phyloP scores from a whole-genome alignment of 1,140 invertebrate species.

The Eumaeus atala region DNA sequence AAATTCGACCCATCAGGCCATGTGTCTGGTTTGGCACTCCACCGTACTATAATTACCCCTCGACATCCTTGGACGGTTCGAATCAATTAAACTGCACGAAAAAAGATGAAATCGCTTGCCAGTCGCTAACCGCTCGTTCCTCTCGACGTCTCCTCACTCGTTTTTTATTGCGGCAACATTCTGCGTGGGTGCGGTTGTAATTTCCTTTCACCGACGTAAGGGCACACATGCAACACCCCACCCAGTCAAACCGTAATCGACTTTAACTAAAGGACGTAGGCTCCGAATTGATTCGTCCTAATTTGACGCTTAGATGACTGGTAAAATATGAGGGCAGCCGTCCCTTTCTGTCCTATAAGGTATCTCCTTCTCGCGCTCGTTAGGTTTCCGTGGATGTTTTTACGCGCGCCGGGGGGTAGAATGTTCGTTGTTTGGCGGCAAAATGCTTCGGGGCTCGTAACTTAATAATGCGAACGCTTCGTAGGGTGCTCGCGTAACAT shows the following conservation, averaged over 20 bases:
- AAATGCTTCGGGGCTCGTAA: conserved; percentile 71
- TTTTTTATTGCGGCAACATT: conserved; percentile 74
- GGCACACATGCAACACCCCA: conserved; percentile 66
- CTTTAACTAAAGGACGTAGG: conserved; percentile 24
- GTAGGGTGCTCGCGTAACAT: conserved; percentile 57
- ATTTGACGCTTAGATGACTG: conserved; percentile 57
- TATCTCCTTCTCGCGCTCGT: conserved; percentile 50
- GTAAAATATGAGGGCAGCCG: conserved; percentile 67
- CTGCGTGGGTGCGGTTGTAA: conserved; percentile 74
- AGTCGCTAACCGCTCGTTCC: conserved; percentile 72
- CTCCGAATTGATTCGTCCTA: conserved; percentile 24
- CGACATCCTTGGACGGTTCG: conserved; percentile 38
- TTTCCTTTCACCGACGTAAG: conserved; percentile 73
- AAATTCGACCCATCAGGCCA: too few species aligned
- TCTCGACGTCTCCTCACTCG: conserved; percentile 70
- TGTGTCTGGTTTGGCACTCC: too few species aligned
- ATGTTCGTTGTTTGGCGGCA: conserved; percentile 72
- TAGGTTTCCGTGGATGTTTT: conserved; percentile 56
- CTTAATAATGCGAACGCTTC: conserved; percentile 70
- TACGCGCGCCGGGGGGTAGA: conserved; percentile 71
- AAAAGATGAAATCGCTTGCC: conserved; percentile 66
- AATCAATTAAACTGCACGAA: conserved; percentile 65
- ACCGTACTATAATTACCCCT: neutral
- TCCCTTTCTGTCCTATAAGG: conserved; percentile 52
- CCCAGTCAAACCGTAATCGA: conserved; percentile 28